These are phyloP conservation scores for Eptatretus atami DNA, from an alignment of 2,797 vertebrate species.

Conservation along the genomic window DNA sequence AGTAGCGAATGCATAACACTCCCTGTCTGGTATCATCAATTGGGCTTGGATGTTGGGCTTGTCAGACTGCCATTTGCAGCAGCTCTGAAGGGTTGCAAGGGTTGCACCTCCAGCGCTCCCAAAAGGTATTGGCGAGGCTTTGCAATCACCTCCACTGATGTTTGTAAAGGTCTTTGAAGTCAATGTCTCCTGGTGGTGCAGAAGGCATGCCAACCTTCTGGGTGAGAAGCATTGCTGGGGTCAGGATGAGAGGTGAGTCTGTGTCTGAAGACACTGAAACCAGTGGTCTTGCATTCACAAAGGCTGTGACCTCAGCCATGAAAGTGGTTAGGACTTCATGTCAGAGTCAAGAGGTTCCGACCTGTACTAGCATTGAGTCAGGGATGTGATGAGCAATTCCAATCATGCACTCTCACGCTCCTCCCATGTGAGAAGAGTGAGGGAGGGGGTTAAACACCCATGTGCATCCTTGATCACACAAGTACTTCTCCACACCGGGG, in stretches of 20 bases:
- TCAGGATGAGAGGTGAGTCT: constrained; percentile 4
- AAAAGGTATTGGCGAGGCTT: constrained; percentile 9
- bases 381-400: neutral
- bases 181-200: neutral
- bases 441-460: constrained; percentile 10
- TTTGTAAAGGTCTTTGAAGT: constrained; percentile 3
- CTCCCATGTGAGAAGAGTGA: constrained; percentile 8
- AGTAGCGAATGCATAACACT: too few species aligned
- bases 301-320: constrained; percentile 8
- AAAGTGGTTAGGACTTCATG: constrained; percentile 9
- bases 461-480: constrained; percentile 6
- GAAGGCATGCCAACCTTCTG: constrained; percentile 5
- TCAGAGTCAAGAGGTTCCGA: constrained; percentile 7
- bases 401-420: constrained; percentile 9
- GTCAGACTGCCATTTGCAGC: too few species aligned
- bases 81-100: too few species aligned
- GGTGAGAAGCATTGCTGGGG: constrained; percentile 9
- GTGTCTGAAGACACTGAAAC: constrained; percentile 8
- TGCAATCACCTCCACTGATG: constrained; percentile 10
- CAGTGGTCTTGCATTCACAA: constrained; percentile 9
- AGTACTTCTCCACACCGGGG: neutral
- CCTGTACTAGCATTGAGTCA: too few species aligned
- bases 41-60: too few species aligned
- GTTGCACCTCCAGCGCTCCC: too few species aligned
- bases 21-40: too few species aligned